Conservation (phyloP, 2,113 vertebrate genomes). For the Laticauda laticaudata region DNA sequence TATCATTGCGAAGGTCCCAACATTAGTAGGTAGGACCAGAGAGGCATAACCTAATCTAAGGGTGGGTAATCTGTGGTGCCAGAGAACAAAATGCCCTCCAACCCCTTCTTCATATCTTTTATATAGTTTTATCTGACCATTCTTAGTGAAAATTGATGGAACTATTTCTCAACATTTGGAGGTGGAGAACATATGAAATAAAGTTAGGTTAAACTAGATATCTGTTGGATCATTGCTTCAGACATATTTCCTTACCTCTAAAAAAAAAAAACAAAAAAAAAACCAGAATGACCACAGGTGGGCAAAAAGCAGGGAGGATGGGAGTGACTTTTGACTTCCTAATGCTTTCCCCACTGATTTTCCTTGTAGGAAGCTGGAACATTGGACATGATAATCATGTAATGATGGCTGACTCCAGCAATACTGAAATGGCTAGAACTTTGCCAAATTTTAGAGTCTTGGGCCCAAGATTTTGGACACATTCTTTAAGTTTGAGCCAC, state of each 20-base stretch:
- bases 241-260: neutral
- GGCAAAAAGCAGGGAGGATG: neutral
- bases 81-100: neutral
- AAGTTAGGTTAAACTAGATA: neutral
- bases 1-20: neutral
- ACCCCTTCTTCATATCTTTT: neutral
- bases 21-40: too few species aligned
- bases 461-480: neutral
- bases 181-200: neutral
- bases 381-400: neutral
- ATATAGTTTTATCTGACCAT: neutral
- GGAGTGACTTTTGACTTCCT: neutral
- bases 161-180: neutral
- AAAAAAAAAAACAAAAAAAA: neutral
- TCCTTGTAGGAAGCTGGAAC: neutral
- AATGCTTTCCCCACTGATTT: neutral
- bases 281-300: neutral
- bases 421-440: neutral
- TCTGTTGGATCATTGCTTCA: neutral
- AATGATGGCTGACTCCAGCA: neutral
- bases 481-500: neutral
- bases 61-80: neutral
- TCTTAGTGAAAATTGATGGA: neutral
- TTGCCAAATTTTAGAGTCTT: neutral
- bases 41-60: neutral